Percentiles rank a stretch among this genome's conserved stretches.
These are phyloP conservation scores for Isichthys henryi DNA, from an alignment of 2,113 vertebrate species.

Conservation along the genomic window DNA sequence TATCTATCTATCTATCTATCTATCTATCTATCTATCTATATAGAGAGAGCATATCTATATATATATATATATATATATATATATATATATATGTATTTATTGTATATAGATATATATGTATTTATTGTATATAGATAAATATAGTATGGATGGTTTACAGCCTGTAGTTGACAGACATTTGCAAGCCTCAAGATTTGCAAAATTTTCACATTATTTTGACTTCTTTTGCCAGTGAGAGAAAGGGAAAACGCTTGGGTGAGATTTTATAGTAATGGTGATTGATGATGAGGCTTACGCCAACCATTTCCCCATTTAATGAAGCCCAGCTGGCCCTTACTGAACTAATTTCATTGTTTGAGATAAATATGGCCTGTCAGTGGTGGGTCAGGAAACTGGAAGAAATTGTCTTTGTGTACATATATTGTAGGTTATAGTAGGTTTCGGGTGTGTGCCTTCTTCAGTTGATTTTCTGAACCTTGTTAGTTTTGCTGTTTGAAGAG, in stretches of 20 bases:
- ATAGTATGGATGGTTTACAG: not conserved
- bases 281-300: not conserved
- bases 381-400: not conserved
- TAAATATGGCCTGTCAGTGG: not conserved
- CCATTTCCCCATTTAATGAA: not conserved
- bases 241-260: not conserved
- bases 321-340: not conserved
- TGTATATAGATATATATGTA: no score
- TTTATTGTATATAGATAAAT: no score
- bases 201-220: not conserved
- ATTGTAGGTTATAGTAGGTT: not conserved
- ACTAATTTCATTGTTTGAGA: not conserved
- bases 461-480: not conserved
- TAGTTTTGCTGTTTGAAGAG: not conserved
- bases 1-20: no score
- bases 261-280: not conserved
- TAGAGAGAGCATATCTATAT: no score
- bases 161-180: not conserved
- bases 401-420: not conserved
- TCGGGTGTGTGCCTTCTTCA: not conserved
- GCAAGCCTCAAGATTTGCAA: not conserved
- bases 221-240: not conserved
- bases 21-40: no score
- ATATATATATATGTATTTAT: no score
- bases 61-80: no score